phyloP scores from a whole-genome alignment of 2,888 invertebrate species.

The Tetramorium bicarinatum region DNA sequence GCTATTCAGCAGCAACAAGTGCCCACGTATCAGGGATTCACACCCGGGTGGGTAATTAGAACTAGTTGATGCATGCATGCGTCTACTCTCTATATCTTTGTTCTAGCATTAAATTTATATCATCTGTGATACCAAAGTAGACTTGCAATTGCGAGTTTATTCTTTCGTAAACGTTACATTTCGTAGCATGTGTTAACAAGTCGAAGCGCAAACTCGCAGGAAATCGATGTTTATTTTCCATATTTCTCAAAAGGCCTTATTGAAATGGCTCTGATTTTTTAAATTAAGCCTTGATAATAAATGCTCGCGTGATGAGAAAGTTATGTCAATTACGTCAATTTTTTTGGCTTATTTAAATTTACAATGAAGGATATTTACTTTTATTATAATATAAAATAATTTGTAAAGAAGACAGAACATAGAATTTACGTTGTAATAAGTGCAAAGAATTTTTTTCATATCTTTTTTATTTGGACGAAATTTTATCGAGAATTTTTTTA shows the following conservation, averaged over 20 bases:
- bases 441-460: background rate
- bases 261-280: background rate
- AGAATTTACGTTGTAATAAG: background rate
- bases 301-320: background rate
- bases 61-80: constrained; percentile 86
- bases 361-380: background rate
- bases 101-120: constrained; percentile 63
- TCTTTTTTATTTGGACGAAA: background rate
- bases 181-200: constrained; percentile 11
- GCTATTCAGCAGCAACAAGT: constrained; percentile 85
- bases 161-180: constrained; percentile 7
- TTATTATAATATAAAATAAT: background rate
- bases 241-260: background rate
- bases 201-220: constrained; percentile 1
- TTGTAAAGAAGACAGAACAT: background rate
- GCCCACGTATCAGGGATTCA: constrained; percentile 86
- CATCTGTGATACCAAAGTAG: constrained; percentile 19
- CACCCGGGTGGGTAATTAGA: constrained; percentile 86
- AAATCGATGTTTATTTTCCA: background rate
- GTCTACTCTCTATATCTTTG: constrained; percentile 77
- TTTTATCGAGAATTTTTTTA: background rate
- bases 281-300: background rate
- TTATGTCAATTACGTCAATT: background rate
- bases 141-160: constrained; percentile 16
- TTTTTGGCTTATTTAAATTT: background rate